Conservation (phyloP, 2,797 vertebrate species). For the Anabacerthia variegaticeps region DNA sequence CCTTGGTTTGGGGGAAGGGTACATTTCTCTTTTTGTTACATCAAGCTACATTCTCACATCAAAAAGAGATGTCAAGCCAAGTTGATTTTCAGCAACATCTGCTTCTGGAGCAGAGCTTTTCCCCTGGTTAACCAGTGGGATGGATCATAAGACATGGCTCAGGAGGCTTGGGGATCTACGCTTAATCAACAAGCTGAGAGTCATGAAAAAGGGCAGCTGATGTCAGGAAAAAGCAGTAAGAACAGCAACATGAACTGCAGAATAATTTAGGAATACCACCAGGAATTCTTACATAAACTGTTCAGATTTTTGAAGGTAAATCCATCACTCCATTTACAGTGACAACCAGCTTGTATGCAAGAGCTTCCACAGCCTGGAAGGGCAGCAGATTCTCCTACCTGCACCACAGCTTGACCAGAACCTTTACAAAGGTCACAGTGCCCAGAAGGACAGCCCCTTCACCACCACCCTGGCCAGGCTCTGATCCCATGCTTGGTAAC, state of each 20-base stretch:
- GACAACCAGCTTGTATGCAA: fast-evolving
- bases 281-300: background rate
- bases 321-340: background rate
- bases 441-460: background rate
- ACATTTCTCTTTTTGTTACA: background rate
- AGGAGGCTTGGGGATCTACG: background rate
- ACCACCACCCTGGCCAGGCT: background rate
- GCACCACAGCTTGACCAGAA: background rate
- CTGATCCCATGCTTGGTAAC: background rate
- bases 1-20: background rate
- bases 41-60: background rate
- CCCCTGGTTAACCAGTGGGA: background rate
- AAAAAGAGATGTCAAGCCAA: background rate
- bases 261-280: background rate
- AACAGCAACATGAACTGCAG: background rate
- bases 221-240: background rate
- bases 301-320: background rate
- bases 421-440: background rate
- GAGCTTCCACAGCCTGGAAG: background rate
- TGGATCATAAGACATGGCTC: background rate
- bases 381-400: background rate
- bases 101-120: background rate
- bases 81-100: background rate
- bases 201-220: background rate
- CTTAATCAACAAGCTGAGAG: background rate